phyloP scores from a whole-genome alignment of 2,797 vertebrate species.

The Pagetopsis macropterus region DNA sequence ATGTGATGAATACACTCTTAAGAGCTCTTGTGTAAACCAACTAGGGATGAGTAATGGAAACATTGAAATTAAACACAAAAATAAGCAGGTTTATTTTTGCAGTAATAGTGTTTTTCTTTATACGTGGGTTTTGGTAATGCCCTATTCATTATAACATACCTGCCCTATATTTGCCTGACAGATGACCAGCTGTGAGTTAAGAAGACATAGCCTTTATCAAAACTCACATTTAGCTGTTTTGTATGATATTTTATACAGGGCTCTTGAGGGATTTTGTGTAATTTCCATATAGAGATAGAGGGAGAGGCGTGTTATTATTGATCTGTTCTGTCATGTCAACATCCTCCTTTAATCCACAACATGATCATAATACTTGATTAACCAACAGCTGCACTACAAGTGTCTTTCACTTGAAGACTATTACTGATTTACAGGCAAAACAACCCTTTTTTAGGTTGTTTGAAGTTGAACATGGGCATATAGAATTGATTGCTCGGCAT shows the following conservation, averaged over 20 bases:
- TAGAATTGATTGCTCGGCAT: constrained; percentile 1
- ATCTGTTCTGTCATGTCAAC: neutral
- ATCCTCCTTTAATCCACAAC: neutral
- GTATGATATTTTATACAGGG: neutral
- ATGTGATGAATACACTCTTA: constrained; percentile 19
- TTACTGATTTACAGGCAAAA: constrained; percentile 3
- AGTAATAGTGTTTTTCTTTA: neutral
- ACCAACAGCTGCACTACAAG: neutral
- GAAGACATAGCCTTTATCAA: constrained; percentile 3
- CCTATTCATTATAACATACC: neutral
- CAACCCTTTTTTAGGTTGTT: constrained; percentile 3
- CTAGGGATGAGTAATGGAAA: neutral
- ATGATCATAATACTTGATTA: constrained; percentile 3
- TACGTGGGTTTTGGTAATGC: neutral
- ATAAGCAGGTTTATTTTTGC: neutral
- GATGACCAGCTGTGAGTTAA: neutral
- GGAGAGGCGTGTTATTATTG: neutral
- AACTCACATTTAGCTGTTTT: constrained; percentile 1
- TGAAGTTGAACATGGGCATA: neutral
- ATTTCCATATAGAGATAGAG: neutral
- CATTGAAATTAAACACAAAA: constrained; percentile 7
- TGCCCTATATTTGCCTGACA: neutral
- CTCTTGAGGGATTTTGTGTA: neutral
- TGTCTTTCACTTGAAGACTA: neutral
- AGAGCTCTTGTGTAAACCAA: constrained; percentile 16